Conservation (phyloP, 1,140 invertebrate species). For the Drosophila triauraria region DNA sequence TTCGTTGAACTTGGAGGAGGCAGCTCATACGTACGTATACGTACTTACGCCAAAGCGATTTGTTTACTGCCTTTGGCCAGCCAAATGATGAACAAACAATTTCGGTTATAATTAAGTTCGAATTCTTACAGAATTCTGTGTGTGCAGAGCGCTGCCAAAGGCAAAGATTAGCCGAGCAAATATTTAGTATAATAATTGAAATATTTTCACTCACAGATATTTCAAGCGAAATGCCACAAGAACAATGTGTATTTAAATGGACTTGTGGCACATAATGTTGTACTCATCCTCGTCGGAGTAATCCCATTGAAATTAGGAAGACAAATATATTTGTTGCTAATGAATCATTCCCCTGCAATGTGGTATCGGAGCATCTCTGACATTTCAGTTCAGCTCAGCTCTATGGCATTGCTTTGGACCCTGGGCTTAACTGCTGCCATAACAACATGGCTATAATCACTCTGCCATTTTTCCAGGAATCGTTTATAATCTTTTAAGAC, state of each 20-base stretch:
- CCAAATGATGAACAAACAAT: slow-evolving; percentile 55
- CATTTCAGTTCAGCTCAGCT: slow-evolving; percentile 34
- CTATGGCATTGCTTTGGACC: slow-evolving; percentile 23
- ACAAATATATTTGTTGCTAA: slow-evolving; percentile 44
- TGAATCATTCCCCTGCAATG: slow-evolving; percentile 35
- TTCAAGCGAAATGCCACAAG: slow-evolving; percentile 16
- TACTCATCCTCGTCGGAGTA: not conserved
- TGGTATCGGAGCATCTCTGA: slow-evolving; percentile 6
- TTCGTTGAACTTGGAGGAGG: slow-evolving; percentile 62
- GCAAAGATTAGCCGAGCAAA: slow-evolving; percentile 39
- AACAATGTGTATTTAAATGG: slow-evolving; percentile 24
- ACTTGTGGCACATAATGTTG: slow-evolving; percentile 1
- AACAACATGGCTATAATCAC: slow-evolving; percentile 61
- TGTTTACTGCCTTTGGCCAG: slow-evolving; percentile 39
- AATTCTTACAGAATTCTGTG: slow-evolving; percentile 42
- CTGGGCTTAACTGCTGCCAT: slow-evolving; percentile 49
- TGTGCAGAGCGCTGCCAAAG: slow-evolving; percentile 7
- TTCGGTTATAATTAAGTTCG: slow-evolving; percentile 48
- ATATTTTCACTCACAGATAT: slow-evolving; percentile 40
- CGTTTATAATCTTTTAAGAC: slow-evolving; percentile 74
- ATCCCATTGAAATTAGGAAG: slow-evolving; percentile 37
- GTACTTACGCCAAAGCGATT: slow-evolving; percentile 27
- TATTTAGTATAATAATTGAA: slow-evolving; percentile 53
- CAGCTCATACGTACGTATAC: not conserved
- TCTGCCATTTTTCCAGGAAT: slow-evolving; percentile 63